These are phyloP conservation scores for Drosophila birchii DNA, from an alignment of 2,888 invertebrate genomes.

Conservation along the genomic window DNA sequence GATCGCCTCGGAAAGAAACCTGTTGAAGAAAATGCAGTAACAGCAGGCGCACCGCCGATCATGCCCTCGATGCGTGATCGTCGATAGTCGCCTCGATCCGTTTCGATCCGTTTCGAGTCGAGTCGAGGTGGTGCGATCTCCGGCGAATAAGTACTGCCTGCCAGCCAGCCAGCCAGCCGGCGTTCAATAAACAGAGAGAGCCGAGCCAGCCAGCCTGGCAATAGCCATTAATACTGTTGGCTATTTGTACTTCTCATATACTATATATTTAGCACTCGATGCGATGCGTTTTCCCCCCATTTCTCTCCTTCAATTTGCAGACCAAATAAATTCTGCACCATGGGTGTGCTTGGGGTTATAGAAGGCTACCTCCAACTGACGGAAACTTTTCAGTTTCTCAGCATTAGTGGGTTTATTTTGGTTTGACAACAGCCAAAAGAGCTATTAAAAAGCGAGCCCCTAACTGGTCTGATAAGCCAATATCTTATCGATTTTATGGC, in stretches of 20 bases:
- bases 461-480: conserved; percentile 24
- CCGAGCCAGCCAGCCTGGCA: conserved; percentile 53
- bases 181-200: conserved; percentile 57
- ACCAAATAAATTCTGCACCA: conserved; percentile 34
- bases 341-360: neutral
- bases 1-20: conserved; percentile 61
- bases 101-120: conserved; percentile 27
- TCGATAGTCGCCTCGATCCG: conserved; percentile 42
- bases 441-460: conserved; percentile 40
- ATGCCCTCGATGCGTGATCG: conserved; percentile 74
- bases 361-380: conserved; percentile 16
- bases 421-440: conserved; percentile 15
- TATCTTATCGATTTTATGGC: conserved; percentile 41
- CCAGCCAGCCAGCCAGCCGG: conserved; percentile 48
- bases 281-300: conserved; percentile 19
- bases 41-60: conserved; percentile 43
- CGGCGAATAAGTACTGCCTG: conserved; percentile 26
- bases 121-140: conserved; percentile 42
- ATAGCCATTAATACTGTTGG: conserved; percentile 55
- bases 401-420: conserved; percentile 20
- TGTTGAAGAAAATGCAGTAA: conserved; percentile 74
- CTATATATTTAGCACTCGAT: conserved; percentile 31
- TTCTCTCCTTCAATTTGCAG: conserved; percentile 29
- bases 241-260: conserved; percentile 43
- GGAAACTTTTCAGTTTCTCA: conserved; percentile 32